phyloP scores from a whole-genome alignment of 1,140 invertebrate species.

The Brachionus koreanus region DNA sequence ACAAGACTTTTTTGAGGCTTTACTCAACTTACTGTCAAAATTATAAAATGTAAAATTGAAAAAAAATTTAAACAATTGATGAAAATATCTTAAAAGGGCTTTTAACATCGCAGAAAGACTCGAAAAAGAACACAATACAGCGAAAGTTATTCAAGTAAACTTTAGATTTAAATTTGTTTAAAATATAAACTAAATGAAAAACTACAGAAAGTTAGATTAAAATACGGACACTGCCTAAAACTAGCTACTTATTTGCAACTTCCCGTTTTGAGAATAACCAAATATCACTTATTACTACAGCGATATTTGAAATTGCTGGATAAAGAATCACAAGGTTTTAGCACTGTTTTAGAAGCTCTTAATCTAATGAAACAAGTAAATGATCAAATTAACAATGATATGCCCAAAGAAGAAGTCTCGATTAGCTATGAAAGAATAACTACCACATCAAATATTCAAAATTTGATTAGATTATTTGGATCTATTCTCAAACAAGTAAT shows the following conservation, averaged over 20 bases:
- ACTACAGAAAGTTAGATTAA: slow-evolving; percentile 2
- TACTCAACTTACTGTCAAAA: slow-evolving; percentile 41
- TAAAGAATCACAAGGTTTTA: slow-evolving; percentile 12
- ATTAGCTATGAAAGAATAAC: background rate
- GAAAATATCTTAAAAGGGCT: background rate
- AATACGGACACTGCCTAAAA: slow-evolving; percentile 40
- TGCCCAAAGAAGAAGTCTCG: slow-evolving; percentile 5
- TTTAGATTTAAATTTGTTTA: background rate
- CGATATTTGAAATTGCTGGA: slow-evolving; percentile 34
- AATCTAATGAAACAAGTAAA: slow-evolving; percentile 37
- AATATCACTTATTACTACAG: slow-evolving; percentile 38
- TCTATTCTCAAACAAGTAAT: slow-evolving; percentile 19
- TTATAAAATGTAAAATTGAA: slow-evolving; percentile 30
- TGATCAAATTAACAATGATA: slow-evolving; percentile 35
- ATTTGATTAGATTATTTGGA: slow-evolving; percentile 22
- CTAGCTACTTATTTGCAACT: slow-evolving; percentile 35
- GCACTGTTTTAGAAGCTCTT: background rate
- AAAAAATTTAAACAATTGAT: slow-evolving; percentile 1
- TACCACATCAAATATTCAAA: slow-evolving; percentile 28
- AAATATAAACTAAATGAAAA: background rate
- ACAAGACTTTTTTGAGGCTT: slow-evolving; percentile 31
- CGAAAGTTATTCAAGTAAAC: slow-evolving; percentile 30
- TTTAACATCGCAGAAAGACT: slow-evolving; percentile 28
- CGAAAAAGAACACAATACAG: slow-evolving; percentile 1
- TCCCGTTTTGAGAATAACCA: slow-evolving; percentile 36